Evolutionary conservation across 2,113 vertebrate species (phyloP).

Genomic region (Neolamprologus modestus): DNA sequence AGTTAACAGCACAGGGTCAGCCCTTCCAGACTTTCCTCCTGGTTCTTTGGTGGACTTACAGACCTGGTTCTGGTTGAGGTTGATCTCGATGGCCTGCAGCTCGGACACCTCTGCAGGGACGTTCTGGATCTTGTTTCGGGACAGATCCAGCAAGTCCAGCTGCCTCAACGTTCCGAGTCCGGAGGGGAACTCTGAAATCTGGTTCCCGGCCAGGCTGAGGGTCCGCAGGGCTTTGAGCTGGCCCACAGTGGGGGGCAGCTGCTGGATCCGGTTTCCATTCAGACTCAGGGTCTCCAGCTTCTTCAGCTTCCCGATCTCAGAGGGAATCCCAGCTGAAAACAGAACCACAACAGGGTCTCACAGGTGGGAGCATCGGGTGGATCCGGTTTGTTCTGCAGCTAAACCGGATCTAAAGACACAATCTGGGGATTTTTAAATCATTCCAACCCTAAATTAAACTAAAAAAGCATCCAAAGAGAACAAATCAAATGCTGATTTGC

Average conservation of each 20-base stretch:
- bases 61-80: constrained; percentile 90
- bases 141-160: constrained; percentile 90
- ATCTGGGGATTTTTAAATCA: not conserved
- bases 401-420: not conserved
- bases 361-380: not conserved
- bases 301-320: constrained; percentile 87
- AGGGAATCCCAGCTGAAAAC: constrained; percentile 72
- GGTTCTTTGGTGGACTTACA: not conserved
- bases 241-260: constrained; percentile 76
- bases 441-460: not conserved
- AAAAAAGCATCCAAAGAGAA: not conserved
- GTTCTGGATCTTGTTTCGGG: constrained; percentile 85
- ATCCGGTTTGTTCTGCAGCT: not conserved
- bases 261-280: constrained; percentile 82
- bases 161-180: constrained; percentile 83
- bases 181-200: constrained; percentile 77
- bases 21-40: not conserved
- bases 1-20: not conserved
- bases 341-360: not conserved
- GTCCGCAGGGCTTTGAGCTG: constrained; percentile 86
- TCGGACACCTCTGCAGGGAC: constrained; percentile 81
- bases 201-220: constrained; percentile 86
- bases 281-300: constrained; percentile 89
- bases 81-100: constrained; percentile 92
- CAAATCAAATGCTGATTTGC: not conserved